Evolutionary conservation across 2,113 vertebrate species (phyloP).

Genomic region (Mus pahari): DNA sequence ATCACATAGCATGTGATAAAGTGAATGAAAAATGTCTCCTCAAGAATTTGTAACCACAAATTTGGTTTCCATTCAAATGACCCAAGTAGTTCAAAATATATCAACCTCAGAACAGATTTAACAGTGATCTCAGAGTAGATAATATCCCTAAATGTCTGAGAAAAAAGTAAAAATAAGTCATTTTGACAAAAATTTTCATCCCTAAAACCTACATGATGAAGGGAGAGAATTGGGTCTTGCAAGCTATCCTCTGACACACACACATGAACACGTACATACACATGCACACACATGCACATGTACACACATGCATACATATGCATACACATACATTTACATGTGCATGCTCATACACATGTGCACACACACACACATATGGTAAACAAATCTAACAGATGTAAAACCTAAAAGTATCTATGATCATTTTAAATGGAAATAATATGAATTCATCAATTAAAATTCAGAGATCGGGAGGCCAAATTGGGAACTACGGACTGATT

Average conservation of each 20-base stretch:
- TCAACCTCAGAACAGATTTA: not conserved
- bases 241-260: not conserved
- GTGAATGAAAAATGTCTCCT: not conserved
- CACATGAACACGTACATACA: too few relatives aligned
- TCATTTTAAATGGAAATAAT: not conserved
- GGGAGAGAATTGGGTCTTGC: not conserved
- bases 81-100: not conserved
- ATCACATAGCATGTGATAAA: not conserved
- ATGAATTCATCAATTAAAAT: not conserved
- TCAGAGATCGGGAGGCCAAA: not conserved
- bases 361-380: not conserved
- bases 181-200: not conserved
- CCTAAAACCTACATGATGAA: not conserved
- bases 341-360: too few relatives aligned
- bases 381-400: not conserved
- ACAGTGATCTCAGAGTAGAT: not conserved
- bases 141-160: not conserved
- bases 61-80: conserved; percentile 13
- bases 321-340: too few relatives aligned
- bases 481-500: not conserved
- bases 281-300: too few relatives aligned
- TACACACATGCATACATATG: not conserved
- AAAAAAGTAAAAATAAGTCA: not conserved
- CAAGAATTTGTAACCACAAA: not conserved
- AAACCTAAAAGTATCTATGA: not conserved